Base-by-base conservation (phyloP, 1,140 invertebrate genomes). In the Lucilia cuprina region DNA sequence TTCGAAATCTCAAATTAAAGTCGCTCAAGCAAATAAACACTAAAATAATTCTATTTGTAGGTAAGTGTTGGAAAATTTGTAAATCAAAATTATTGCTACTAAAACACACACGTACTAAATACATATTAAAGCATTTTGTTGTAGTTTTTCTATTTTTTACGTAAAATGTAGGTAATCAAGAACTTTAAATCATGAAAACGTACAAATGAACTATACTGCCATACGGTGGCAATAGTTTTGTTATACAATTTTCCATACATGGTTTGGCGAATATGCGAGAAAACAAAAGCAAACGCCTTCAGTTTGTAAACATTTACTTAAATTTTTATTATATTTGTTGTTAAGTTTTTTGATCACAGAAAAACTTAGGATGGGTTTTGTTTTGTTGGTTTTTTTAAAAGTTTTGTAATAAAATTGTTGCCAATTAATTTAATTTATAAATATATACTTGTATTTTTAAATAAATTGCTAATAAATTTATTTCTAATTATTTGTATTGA, bases 171-270 rank as follows among this genome's bases (percentile, higher is more conserved):
- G 55, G 55, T n/a, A 60, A 60, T 60, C 55, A 60, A 60, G 55
- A 60, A 60, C 55, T 60, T 60, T 60, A n/a, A 60, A 60, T 60
- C 55, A 60, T 60, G 55, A 60, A 60, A n/a, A 60, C n/a, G 55
- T 60, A 5, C 14, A 14, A n/a, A 30, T 30, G 25, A 30, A 30
- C 25, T 30, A 30, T 30, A 60, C 14, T 60, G 14, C 41, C 41
- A 60, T n/a, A n/a, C 0, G 55, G 0, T 60, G 55, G 14, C 55
- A 60, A 2, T 60, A 17, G 55, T n/a, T 60, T 60, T 60, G 14
- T 60, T 60, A 17, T 60, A n/a, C n/a, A 60, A 60, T 60, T 60
- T 60, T 60, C 55, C 55, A 60, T n/a, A 60, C n/a, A 17, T 60
- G 55, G 55, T 14, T 60, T 41, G 5, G 41, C 5, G 41, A 41